Evolutionary conservation across 1,140 invertebrate species (phyloP), one percentile per base, ranked within the genome.

Genomic region (Spodoptera frugiperda): DNA sequence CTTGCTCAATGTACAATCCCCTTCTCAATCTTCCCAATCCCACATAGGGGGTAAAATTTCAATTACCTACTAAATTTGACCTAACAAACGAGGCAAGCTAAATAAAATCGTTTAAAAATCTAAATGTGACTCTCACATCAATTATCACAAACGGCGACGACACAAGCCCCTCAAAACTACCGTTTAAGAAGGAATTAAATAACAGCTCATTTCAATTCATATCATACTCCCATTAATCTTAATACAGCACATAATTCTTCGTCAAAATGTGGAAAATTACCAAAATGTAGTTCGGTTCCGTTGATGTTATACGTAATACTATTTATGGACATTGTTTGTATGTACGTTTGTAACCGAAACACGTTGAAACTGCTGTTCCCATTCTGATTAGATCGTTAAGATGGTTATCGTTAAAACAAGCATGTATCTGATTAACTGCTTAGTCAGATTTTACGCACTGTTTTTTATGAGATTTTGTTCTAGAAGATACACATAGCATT

Each of bases 281-380:
- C 30, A 44, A 63, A 63, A 63, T 5, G 33, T 39, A 6, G 9
- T 11, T 44, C 33, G 59, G 59, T 6, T 11, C 44, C 10, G 11
- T 17, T 44, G 59, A 39, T n/a, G 8, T 44, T 1, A 39, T 10
- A 17, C 33, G 33, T 17, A 63, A 33, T 19, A 17, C 6, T 12
- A 63, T 44, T 63, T 33, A 63, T 15, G 59, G 33, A 44, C 33
- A 44, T 6, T 17, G 8, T 33, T 17, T 67, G 17, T 67, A 3
- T 70, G 14, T 53, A 30, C 67, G 67, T 70, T 70, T 70, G 49
- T 54, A 70, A 9, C 6, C 67, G 10, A 17, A 25, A 30, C 67
- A 70, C 67, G 65, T 70, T 19, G 67, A 33, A 54, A 70, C 15
- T 54, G 25, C 67, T 67, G 65, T 68, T 54, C 48, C 48, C 46